Evolutionary conservation across 2,113 vertebrate genomes (phyloP).

Genomic region (Oenanthe melanoleuca): DNA sequence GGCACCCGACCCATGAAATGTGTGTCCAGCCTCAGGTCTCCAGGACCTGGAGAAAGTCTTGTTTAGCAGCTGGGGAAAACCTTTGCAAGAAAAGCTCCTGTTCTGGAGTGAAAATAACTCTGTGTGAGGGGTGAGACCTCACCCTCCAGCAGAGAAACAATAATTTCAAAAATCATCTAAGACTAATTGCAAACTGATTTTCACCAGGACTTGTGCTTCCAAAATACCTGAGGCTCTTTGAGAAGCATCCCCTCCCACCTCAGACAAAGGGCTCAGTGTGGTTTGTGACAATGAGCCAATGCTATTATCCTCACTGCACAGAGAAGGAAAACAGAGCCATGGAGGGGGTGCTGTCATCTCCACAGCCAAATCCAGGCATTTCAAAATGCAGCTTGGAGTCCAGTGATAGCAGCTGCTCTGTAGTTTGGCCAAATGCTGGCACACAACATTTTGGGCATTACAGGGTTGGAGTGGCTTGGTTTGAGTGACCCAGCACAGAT

Average conservation of each 20-base stretch:
- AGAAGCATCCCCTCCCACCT: neutral
- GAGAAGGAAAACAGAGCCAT: neutral
- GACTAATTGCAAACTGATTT: constrained; percentile 35
- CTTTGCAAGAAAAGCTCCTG: neutral
- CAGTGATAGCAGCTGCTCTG: neutral
- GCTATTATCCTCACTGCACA: neutral
- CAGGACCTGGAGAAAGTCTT: neutral
- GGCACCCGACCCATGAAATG: neutral
- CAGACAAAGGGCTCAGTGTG: accelerated
- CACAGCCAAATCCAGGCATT: neutral
- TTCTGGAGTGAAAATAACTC: neutral
- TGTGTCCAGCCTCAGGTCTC: neutral
- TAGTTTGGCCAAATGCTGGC: neutral
- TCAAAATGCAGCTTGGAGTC: neutral
- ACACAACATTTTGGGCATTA: accelerated
- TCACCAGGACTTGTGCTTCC: neutral
- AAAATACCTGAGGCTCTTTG: neutral
- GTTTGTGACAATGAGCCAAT: neutral
- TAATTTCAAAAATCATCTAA: neutral
- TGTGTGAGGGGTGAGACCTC: neutral
- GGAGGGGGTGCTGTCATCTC: neutral
- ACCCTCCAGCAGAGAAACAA: neutral
- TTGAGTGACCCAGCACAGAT: neutral
- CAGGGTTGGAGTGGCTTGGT: neutral
- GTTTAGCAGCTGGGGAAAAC: neutral